Evolutionary conservation across 1,140 invertebrate genomes (phyloP).

Genomic region (Drosophila willistoni): DNA sequence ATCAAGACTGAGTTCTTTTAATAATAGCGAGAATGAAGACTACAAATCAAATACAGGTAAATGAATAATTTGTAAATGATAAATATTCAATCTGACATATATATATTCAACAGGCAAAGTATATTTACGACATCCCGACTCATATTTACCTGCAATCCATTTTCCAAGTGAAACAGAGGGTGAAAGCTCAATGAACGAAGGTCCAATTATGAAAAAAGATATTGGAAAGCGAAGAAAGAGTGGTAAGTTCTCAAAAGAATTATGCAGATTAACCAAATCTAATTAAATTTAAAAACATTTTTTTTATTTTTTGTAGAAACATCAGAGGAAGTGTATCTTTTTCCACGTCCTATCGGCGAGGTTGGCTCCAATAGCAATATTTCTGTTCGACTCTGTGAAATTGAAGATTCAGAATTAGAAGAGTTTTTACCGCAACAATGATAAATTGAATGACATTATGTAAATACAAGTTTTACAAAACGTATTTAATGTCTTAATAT

Average conservation of each 20-base stretch:
- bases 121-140: conserved; percentile 92
- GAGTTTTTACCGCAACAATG: conserved; percentile 69
- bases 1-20: conserved; percentile 86
- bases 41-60: conserved; percentile 85
- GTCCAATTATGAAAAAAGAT: conserved; percentile 55
- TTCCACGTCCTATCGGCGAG: conserved; percentile 84
- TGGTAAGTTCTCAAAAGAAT: conserved; percentile 40
- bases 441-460: conserved; percentile 70
- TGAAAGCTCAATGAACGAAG: conserved; percentile 84
- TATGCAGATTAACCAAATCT: not conserved
- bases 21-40: conserved; percentile 87
- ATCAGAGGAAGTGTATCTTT: conserved; percentile 90
- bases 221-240: conserved; percentile 60
- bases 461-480: conserved; percentile 63
- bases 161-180: conserved; percentile 88
- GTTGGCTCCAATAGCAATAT: conserved; percentile 90
- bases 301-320: conserved; percentile 47
- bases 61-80: too few species aligned
- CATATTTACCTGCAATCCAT: conserved; percentile 91
- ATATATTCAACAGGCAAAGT: conserved; percentile 85
- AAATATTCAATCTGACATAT: too few species aligned
- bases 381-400: conserved; percentile 94
- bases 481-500: conserved; percentile 69
- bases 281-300: not conserved
- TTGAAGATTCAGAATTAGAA: conserved; percentile 94